These are phyloP conservation scores for Panopea generosa DNA, from an alignment of 2,888 invertebrate species.

Conservation along the genomic window DNA sequence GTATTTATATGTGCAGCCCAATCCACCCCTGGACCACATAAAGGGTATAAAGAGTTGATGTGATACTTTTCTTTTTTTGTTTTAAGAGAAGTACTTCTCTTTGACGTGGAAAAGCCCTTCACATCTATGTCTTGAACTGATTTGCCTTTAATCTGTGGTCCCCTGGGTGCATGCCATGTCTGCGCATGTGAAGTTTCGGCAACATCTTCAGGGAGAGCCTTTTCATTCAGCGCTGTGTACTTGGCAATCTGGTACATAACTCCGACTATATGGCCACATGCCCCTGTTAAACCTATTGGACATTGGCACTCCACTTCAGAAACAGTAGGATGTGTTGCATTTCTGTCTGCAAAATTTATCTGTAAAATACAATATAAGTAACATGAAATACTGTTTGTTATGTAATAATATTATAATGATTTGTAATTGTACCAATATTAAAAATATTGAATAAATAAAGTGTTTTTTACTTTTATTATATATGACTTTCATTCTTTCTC, in stretches of 20 bases:
- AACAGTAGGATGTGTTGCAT: neutral
- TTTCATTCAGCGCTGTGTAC: conserved; percentile 13
- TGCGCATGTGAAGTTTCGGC: conserved; percentile 25
- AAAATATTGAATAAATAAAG: no score
- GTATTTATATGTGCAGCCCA: no score
- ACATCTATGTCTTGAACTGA: neutral
- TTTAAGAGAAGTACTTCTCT: no score
- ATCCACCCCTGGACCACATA: no score
- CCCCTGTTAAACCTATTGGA: conserved; percentile 13
- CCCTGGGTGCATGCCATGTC: conserved; percentile 18
- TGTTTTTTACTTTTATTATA: neutral
- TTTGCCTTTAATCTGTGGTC: conserved; percentile 1
- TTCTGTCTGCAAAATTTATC: neutral
- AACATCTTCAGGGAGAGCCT: conserved; percentile 21
- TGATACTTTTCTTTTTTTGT: no score
- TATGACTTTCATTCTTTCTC: neutral
- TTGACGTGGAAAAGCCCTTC: neutral
- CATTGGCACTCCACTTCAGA: conserved; percentile 9
- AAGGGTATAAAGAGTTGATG: no score
- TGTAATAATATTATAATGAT: no score
- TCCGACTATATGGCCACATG: conserved; percentile 19
- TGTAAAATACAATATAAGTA: no score
- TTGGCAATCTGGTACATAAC: conserved; percentile 26
- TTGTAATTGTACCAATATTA: neutral
- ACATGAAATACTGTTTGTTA: no score